Evolutionary conservation across 2,888 invertebrate genomes (phyloP).

Genomic region (Nomada lathburiana): DNA sequence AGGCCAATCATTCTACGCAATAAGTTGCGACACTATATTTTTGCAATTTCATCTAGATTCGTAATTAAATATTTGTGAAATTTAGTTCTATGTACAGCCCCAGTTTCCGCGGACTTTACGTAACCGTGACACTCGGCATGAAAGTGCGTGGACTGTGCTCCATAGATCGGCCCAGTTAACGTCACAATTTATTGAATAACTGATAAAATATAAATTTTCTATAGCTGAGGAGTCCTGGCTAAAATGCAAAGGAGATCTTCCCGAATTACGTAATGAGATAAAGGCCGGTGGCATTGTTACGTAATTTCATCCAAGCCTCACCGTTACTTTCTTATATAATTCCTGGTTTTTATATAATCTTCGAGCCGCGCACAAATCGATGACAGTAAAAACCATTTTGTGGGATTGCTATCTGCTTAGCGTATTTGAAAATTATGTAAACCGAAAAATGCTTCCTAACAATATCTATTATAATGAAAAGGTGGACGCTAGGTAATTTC

Average conservation of each 20-base stretch:
- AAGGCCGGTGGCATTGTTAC: constrained; percentile 55
- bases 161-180: constrained; percentile 36
- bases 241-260: constrained; percentile 30
- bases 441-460: constrained; percentile 22
- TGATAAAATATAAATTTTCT: constrained; percentile 9
- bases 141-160: constrained; percentile 21
- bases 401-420: constrained; percentile 15
- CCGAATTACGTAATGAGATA: constrained; percentile 50
- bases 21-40: neutral
- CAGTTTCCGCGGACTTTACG: constrained; percentile 28
- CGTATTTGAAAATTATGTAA: constrained; percentile 37
- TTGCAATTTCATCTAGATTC: neutral
- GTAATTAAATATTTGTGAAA: constrained; percentile 6
- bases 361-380: constrained; percentile 14
- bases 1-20: too few relatives aligned
- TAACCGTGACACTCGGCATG: constrained; percentile 42
- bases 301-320: constrained; percentile 46
- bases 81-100: neutral
- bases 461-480: constrained; percentile 18
- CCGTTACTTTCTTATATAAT: constrained; percentile 61
- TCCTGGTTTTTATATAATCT: constrained; percentile 61
- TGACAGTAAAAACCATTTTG: constrained; percentile 35
- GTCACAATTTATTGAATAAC: constrained; percentile 22
- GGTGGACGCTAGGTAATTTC: neutral
- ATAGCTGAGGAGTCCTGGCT: neutral